Base-by-base conservation (phyloP, 2,113 vertebrate species). In the Psilopogon haemacephalus region DNA sequence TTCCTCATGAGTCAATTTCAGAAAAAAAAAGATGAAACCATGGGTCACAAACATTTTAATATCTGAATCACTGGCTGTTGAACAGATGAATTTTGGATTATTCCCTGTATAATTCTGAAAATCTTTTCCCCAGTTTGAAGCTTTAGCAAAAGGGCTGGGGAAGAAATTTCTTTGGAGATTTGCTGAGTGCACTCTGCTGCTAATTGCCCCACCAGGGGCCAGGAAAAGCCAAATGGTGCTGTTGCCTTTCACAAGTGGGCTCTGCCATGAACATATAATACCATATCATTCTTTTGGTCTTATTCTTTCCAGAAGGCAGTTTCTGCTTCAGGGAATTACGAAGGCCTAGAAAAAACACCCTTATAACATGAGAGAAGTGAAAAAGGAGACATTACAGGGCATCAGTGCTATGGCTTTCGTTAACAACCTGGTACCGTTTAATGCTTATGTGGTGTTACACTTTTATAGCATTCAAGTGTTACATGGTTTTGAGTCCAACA, bases 1-100 rank as follows among this genome's bases (percentile, higher is more conserved):
- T 95, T 93, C 75, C 93, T 87, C 75, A 74, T 40, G 81, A 91
- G 89, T 65, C 85, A 89, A 46, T 93, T 93, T 94, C 75, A 91
- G 75, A 35, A 91, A 77, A 35, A 91, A 77, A 44, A 88, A 75
- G 58, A 81, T 68, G 80, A 94, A 95, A 69, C 4, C 11, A 65
- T 75, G 73, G 90, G 86, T 95, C 88, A 37, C 69, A 86, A 90
- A 83, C 78, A 74, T 37, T 68, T 89, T 93, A 91, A 89, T 92
- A 87, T 69, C 56, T 59, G 77, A 82, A 78, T 82, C 11, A 0
- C 55, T 77, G 54, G 46, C 68, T 87, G 46, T 70, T 81, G 71
- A 94, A 89, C 74, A 94, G 20, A 42, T 33, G 38, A 48, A 62
- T 88, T 90, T 85, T 50, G 56, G 82, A 52, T 60, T 89, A 23